phyloP scores from a whole-genome alignment of 2,797 vertebrate genomes.

The Hozukius guyotensis region DNA sequence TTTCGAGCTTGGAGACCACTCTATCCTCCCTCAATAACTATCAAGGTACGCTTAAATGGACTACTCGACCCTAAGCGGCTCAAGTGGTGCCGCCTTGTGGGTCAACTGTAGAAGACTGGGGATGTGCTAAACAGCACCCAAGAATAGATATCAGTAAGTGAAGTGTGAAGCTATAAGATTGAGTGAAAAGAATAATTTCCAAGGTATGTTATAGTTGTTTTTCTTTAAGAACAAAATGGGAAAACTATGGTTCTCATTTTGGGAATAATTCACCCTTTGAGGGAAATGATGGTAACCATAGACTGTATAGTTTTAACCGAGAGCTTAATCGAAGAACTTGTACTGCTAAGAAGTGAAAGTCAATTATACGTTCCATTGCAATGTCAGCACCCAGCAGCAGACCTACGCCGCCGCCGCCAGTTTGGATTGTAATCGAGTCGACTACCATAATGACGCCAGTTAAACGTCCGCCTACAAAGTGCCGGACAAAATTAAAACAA shows the following conservation, averaged over 20 bases:
- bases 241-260: slow-evolving; percentile 18
- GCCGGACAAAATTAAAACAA: too few species aligned
- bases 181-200: neutral
- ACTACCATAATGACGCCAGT: too few species aligned
- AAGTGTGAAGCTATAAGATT: neutral
- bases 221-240: slow-evolving; percentile 2
- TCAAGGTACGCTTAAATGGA: slow-evolving; percentile 47
- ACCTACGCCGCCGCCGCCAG: too few species aligned
- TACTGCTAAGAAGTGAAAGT: too few species aligned
- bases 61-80: slow-evolving; percentile 36
- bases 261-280: slow-evolving; percentile 32
- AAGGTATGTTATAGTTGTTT: neutral
- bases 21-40: slow-evolving; percentile 50
- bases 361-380: too few species aligned
- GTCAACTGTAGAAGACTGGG: slow-evolving; percentile 6
- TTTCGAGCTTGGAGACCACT: slow-evolving; percentile 56
- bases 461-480: too few species aligned
- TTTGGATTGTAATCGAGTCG: too few species aligned
- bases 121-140: slow-evolving; percentile 2
- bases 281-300: slow-evolving; percentile 25
- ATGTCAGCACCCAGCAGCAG: too few species aligned
- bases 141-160: neutral
- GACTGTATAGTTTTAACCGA: neutral
- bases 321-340: slow-evolving; percentile 2
- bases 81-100: slow-evolving; percentile 22